Conservation (phyloP, 2,797 vertebrate genomes). For the Spheniscus humboldti region DNA sequence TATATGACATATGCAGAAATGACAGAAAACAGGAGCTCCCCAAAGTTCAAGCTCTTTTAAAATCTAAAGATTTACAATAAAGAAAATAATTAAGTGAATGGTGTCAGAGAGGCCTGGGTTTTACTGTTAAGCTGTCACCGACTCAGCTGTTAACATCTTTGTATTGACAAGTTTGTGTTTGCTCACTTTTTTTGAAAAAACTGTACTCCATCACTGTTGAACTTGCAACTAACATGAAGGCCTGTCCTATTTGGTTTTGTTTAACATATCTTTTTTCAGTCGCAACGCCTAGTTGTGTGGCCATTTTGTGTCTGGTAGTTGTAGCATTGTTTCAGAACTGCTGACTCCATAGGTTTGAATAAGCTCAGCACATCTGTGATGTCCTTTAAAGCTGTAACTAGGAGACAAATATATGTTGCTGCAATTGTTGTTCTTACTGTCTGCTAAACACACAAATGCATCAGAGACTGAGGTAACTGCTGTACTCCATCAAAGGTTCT, state of each 20-base stretch:
- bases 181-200: neutral
- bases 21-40: conserved; percentile 47
- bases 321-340: neutral
- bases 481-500: neutral
- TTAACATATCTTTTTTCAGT: neutral
- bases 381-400: neutral
- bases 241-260: neutral
- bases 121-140: conserved; percentile 7
- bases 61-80: conserved; percentile 6
- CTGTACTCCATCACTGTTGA: neutral
- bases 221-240: neutral
- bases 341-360: neutral
- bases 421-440: neutral
- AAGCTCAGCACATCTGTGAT: neutral
- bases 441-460: neutral
- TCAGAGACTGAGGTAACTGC: neutral
- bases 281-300: neutral
- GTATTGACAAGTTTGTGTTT: conserved; percentile 2
- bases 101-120: neutral
- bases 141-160: conserved; percentile 11
- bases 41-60: conserved; percentile 25
- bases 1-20: conserved; percentile 40
- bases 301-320: neutral
- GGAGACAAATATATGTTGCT: neutral
- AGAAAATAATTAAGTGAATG: conserved; percentile 35